phyloP scores from a whole-genome alignment of 2,888 invertebrate species.

The Monopis laevigella region DNA sequence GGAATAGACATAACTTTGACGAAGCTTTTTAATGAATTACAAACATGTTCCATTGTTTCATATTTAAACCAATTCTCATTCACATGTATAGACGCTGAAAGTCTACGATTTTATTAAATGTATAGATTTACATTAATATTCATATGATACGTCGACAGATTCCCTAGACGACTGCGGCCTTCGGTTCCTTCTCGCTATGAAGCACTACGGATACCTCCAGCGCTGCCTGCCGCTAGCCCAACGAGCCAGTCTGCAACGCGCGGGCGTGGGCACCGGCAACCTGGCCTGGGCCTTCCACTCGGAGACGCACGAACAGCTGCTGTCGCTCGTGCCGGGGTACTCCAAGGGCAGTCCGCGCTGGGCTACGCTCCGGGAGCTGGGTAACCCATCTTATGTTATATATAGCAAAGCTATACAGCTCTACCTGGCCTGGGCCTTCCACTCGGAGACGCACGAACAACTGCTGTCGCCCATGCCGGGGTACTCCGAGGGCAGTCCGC shows the following conservation, averaged over 20 bases:
- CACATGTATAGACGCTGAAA: no score
- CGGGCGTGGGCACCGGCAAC: slow-evolving; percentile 89
- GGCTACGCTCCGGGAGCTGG: slow-evolving; percentile 89
- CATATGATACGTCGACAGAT: no score
- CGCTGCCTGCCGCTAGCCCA: slow-evolving; percentile 93
- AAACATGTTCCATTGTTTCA: no score
- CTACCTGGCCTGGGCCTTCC: slow-evolving; percentile 99
- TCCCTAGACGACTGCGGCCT: slow-evolving; percentile 97
- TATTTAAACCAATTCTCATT: no score
- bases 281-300: slow-evolving; percentile 99
- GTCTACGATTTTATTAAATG: no score
- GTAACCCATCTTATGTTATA: slow-evolving; percentile 30
- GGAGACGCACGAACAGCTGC: slow-evolving; percentile 94
- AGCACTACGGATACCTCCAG: slow-evolving; percentile 95
- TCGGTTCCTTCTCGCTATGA: slow-evolving; percentile 95
- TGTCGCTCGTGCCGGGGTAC: slow-evolving; percentile 89
- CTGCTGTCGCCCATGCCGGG: slow-evolving; percentile 89
- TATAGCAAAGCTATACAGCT: no score
- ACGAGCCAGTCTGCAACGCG: slow-evolving; percentile 83
- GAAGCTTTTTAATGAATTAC: no score
- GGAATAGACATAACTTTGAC: no score
- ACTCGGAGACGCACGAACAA: slow-evolving; percentile 98
- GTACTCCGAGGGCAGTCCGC: slow-evolving; percentile 83
- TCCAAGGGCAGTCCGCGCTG: slow-evolving; percentile 88
- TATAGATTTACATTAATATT: no score